A percentile compares a stretch with the other conserved stretches of the same genome.
Evolutionary conservation across 2,888 invertebrate species (phyloP).

Genomic region (Pristionchus maxplancki): DNA sequence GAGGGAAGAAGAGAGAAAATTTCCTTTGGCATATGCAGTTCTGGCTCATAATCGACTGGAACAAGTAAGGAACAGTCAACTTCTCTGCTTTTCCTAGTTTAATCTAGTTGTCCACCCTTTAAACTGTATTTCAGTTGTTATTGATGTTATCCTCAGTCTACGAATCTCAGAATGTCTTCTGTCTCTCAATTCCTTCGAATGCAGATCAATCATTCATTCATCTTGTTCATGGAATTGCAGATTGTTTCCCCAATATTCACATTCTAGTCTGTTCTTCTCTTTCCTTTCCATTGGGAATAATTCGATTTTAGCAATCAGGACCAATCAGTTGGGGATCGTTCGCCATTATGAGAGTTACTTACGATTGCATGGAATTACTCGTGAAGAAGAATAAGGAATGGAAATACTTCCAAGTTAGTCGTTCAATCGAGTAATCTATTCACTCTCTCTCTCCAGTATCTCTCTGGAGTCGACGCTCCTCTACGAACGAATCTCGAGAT

Average conservation of each 20-base stretch:
- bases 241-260: constrained; percentile 39
- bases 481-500: constrained; percentile 49
- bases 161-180: not conserved
- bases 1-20: not conserved
- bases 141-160: not conserved
- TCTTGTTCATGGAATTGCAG: constrained; percentile 14
- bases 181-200: constrained; percentile 8
- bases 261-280: not conserved
- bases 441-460: constrained; percentile 9
- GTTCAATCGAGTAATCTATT: not conserved
- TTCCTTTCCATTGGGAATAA: not conserved
- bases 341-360: constrained; percentile 4
- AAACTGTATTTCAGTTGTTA: constrained; percentile 8
- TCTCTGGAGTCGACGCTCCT: constrained; percentile 50
- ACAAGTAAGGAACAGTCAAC: not conserved
- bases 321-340: constrained; percentile 21
- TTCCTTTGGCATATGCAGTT: constrained; percentile 17
- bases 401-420: constrained; percentile 24
- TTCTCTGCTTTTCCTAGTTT: not conserved
- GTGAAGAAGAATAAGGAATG: not conserved
- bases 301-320: constrained; percentile 23
- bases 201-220: not conserved
- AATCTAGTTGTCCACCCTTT: not conserved
- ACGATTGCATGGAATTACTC: constrained; percentile 38
- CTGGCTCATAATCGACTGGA: constrained; percentile 23